These are phyloP conservation scores for Zoanthus sansibaricus DNA, from an alignment of 92 coral and sea anemone species.

Conservation along the genomic window DNA sequence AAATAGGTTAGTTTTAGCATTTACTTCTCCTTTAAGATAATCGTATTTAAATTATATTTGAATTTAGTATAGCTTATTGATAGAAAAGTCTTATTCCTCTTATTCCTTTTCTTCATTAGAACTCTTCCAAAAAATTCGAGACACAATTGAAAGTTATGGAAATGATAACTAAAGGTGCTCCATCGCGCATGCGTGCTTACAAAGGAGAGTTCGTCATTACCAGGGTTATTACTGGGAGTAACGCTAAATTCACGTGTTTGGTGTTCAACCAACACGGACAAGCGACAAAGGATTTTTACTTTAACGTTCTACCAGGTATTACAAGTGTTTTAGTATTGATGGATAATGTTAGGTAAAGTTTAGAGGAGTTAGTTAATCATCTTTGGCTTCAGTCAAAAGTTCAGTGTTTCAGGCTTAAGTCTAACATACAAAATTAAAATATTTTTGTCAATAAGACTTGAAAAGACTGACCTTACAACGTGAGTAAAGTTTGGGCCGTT, in stretches of 20 bases:
- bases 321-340: background rate
- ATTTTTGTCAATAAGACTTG: too few species aligned
- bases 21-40: background rate
- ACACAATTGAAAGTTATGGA: constrained; percentile 11
- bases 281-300: constrained; percentile 27
- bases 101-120: background rate
- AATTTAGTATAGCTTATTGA: background rate
- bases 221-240: background rate
- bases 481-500: too few species aligned
- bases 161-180: background rate
- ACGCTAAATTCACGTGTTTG: constrained; percentile 30
- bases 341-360: background rate
- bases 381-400: background rate
- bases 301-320: constrained; percentile 38
- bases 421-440: too few species aligned
- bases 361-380: too few species aligned
- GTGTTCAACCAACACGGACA: constrained; percentile 34
- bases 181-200: constrained; percentile 43
- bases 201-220: constrained; percentile 7
- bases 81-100: background rate
- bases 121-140: background rate
- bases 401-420: background rate
- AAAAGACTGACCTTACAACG: too few species aligned
- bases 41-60: background rate
- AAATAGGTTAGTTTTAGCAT: background rate